Percentiles rank a stretch among this genome's conserved stretches.
These are phyloP conservation scores for Onchidella celtica DNA, from an alignment of 2,888 invertebrate species.

Conservation along the genomic window DNA sequence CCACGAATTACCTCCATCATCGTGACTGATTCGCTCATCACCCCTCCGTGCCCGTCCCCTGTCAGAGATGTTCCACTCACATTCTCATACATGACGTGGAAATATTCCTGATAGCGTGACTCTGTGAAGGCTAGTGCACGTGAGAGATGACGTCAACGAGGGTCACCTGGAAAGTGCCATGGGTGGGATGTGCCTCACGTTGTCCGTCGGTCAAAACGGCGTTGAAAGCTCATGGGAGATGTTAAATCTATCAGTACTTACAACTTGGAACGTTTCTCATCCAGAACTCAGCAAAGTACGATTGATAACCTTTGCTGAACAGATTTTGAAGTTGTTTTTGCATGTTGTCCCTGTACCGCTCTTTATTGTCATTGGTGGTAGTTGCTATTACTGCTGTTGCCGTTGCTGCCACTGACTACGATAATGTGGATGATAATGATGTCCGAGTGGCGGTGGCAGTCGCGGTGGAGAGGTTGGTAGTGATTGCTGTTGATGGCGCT, in stretches of 20 bases:
- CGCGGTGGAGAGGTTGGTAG: no score
- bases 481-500: neutral
- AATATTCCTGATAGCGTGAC: neutral
- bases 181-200: neutral
- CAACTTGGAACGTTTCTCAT: no score
- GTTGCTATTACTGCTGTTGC: neutral
- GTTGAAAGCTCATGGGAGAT: no score
- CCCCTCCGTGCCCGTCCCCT: neutral
- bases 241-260: no score
- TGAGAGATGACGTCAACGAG: neutral
- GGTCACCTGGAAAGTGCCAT: neutral
- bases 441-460: no score
- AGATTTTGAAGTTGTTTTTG: no score
- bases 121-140: neutral
- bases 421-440: neutral
- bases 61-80: neutral
- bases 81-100: neutral
- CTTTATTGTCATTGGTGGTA: neutral
- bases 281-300: no score
- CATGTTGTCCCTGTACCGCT: no score
- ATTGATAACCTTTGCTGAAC: no score
- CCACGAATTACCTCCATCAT: constrained; percentile 11
- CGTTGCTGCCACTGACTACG: neutral
- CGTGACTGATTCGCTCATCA: neutral
- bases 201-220: neutral